Evolutionary conservation across 1,140 invertebrate species (phyloP).

Genomic region (Drosophila rufa): DNA sequence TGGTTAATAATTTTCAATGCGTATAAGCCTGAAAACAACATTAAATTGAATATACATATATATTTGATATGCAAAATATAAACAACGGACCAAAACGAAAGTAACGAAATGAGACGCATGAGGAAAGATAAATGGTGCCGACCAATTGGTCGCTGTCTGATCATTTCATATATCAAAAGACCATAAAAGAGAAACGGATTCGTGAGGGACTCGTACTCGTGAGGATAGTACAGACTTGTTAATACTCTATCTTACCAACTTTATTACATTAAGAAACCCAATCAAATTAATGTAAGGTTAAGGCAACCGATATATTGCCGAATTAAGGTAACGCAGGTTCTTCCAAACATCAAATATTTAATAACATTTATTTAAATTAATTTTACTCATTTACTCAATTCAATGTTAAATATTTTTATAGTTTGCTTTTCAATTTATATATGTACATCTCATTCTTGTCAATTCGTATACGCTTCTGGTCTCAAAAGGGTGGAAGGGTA

Average conservation of each 20-base stretch:
- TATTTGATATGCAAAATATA: conserved; percentile 75
- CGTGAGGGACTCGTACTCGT: too few species aligned
- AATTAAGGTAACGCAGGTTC: too few species aligned
- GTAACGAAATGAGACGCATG: conserved; percentile 38
- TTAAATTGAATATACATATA: conserved; percentile 32
- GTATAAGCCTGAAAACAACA: conserved; percentile 29
- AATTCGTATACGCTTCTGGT: neutral
- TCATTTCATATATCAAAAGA: conserved; percentile 79
- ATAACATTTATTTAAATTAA: neutral
- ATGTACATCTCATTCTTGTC: neutral
- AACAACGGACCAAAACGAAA: conserved; percentile 57
- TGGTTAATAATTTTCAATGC: conserved; percentile 70
- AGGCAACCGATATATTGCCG: too few species aligned
- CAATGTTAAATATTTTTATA: neutral
- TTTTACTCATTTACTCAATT: too few species aligned
- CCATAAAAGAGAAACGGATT: conserved; percentile 71
- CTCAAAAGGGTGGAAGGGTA: neutral
- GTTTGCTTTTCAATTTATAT: neutral
- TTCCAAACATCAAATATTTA: too few species aligned
- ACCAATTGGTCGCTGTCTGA: conserved; percentile 64
- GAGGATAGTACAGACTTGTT: neutral
- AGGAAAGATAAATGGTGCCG: conserved; percentile 71
- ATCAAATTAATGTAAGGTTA: neutral
- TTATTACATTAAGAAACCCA: neutral
- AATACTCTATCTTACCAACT: neutral